Base-by-base conservation (phyloP, 2,888 invertebrate genomes). In the Heliconius ethilla region DNA sequence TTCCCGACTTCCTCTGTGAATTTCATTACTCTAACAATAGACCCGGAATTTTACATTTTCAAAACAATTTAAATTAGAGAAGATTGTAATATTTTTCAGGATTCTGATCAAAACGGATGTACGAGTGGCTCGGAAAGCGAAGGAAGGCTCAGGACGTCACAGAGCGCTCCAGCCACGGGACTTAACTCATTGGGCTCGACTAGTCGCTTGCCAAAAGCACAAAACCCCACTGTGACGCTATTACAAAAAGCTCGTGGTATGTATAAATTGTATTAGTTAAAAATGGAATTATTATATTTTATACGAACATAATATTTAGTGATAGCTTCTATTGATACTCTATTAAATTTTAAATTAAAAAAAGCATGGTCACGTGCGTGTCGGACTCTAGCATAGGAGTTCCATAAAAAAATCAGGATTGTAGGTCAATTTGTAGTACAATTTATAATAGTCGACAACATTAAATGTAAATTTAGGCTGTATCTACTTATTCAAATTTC, bases 241-340 rank as follows among this genome's bases (percentile, higher is more conserved):
- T 95, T 98, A 80, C 98, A 98, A 92, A 98, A 97, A 92, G 97
- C 97, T 78, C 95, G 98, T 96, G 98, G 98, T 98, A 93, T 74
- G 74, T 74, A 40, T 18, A 22, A 22, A 11, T 40, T 37, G 0
- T 11, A 37, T 73, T 74, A 4, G 37, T 37, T 37, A 22, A 74
- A 40, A 74, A 70, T 62, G 9, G 22, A 63, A 63, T 62, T n/a
- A 25, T 62, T 10, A 11, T 62, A 25, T 10, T 22, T n/a, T 59
- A 13, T 7, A 33, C 33, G 0, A 33, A 33, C 7, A 40, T 40
- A 40, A 40, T 15, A 15, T 18, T 51, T 15, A 51, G 11, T 11
- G 11, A 51, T 33, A 33, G 33, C 7, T 33, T 33, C 33, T 33
- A 51, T 51, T 51, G 18, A 45, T 51, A 51, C 5, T 15, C 6